These are phyloP conservation scores for Lepidochitona cinerea DNA, from an alignment of 2,888 invertebrate species.

Conservation along the genomic window DNA sequence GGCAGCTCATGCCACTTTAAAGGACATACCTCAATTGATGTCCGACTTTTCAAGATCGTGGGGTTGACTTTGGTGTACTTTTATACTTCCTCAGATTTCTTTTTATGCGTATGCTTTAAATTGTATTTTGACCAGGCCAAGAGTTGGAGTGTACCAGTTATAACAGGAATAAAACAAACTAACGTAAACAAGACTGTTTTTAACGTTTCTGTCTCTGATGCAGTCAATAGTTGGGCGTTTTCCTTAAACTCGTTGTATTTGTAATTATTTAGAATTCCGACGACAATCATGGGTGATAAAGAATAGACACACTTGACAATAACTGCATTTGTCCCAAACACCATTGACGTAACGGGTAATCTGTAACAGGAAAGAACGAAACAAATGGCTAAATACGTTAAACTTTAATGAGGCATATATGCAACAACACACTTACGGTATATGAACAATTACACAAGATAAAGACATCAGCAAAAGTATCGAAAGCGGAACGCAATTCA, in stretches of 20 bases:
- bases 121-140: constrained; percentile 10
- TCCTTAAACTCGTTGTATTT: neutral
- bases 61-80: no score
- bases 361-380: constrained; percentile 35
- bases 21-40: no score
- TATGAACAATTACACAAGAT: no score
- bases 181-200: constrained; percentile 5
- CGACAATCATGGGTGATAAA: constrained; percentile 46
- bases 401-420: no score
- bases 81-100: no score
- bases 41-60: no score
- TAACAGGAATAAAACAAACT: constrained; percentile 10
- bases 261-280: constrained; percentile 33
- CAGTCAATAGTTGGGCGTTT: neutral
- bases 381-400: no score
- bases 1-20: no score
- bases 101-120: neutral
- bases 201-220: neutral
- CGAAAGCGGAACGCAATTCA: no score
- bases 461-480: no score
- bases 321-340: constrained; percentile 53
- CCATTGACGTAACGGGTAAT: constrained; percentile 49
- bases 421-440: no score
- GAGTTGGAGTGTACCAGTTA: constrained; percentile 9
- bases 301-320: constrained; percentile 56